Evolutionary conservation across 1,140 invertebrate genomes (phyloP).

Genomic region (Theocolax elegans): DNA sequence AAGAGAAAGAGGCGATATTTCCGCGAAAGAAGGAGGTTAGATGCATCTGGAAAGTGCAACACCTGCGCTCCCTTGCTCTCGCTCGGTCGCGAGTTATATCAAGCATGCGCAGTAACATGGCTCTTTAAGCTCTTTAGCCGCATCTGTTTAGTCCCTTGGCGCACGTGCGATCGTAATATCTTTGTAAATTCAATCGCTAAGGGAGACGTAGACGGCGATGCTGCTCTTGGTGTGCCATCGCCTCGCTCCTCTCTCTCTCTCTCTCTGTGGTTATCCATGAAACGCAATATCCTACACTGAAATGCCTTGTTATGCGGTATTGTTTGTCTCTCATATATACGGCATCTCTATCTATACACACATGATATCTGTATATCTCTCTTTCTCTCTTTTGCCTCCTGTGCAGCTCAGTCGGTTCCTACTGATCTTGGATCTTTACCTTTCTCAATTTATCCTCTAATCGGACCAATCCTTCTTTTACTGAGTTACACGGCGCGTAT

Average conservation of each 20-base stretch:
- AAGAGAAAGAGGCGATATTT: no score
- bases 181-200: slow-evolving; percentile 51
- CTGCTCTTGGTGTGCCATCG: background rate
- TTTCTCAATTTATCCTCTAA: no score
- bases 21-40: no score
- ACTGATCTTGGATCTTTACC: no score
- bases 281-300: slow-evolving; percentile 3
- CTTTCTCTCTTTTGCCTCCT: no score
- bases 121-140: slow-evolving; percentile 17
- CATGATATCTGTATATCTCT: no score
- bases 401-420: no score
- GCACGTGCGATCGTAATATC: slow-evolving; percentile 41
- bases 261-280: background rate
- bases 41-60: background rate
- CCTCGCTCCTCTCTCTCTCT: slow-evolving; percentile 10
- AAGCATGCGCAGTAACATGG: no score
- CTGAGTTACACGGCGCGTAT: no score
- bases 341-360: no score
- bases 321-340: slow-evolving; percentile 1
- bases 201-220: slow-evolving; percentile 6
- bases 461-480: no score
- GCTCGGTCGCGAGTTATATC: background rate
- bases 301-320: background rate
- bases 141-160: slow-evolving; percentile 7
- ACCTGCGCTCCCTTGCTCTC: background rate